Evolutionary conservation across 2,797 vertebrate genomes (phyloP).

Genomic region (Bucorvus abyssinicus): DNA sequence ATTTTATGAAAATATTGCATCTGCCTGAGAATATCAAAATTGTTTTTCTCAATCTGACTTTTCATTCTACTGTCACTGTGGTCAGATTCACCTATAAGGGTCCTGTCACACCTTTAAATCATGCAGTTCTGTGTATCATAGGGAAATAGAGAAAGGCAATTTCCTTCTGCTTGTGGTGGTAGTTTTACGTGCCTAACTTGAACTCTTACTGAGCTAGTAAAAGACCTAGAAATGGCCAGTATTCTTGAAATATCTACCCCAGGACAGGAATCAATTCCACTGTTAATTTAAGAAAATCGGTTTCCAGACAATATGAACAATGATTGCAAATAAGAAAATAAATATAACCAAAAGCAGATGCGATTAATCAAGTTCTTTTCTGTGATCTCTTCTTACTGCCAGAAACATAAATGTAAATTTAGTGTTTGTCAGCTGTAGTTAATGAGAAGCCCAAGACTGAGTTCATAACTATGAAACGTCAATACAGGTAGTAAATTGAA

Average conservation of each 20-base stretch:
- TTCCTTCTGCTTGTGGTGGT: not conserved
- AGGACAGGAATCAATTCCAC: not conserved
- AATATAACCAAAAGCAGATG: not conserved
- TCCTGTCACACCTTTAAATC: constrained; percentile 4
- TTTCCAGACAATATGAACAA: not conserved
- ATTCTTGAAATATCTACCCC: not conserved
- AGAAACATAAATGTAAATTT: not conserved
- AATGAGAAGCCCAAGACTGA: not conserved
- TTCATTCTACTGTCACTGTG: not conserved
- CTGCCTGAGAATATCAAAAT: not conserved
- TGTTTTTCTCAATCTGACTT: not conserved
- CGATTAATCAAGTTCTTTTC: not conserved
- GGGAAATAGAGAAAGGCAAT: not conserved
- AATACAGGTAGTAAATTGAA: not conserved
- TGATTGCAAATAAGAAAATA: not conserved
- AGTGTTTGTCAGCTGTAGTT: not conserved
- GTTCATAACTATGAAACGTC: not conserved
- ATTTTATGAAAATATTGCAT: constrained; percentile 16
- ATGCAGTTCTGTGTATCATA: not conserved
- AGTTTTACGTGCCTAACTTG: constrained; percentile 1
- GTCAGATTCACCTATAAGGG: constrained; percentile 14
- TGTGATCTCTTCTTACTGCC: not conserved
- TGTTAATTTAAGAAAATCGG: not conserved
- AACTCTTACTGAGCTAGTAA: not conserved
- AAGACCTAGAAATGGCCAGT: not conserved